A percentile compares a stretch with the other conserved stretches of the same genome.
These are phyloP conservation scores for Achlya flavicornis DNA, from an alignment of 2,888 invertebrate species.

Conservation along the genomic window DNA sequence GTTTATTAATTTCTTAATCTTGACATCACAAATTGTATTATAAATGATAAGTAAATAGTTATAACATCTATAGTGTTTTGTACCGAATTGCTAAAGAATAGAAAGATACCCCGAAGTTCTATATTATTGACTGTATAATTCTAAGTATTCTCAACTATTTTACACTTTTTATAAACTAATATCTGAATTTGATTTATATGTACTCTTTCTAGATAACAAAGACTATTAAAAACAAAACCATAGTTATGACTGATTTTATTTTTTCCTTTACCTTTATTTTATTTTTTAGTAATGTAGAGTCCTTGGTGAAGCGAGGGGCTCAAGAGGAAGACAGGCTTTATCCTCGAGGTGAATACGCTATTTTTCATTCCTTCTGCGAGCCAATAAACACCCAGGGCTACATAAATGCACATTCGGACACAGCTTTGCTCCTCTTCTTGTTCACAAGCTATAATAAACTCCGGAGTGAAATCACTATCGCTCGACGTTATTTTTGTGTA, in stretches of 20 bases:
- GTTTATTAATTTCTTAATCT: not conserved
- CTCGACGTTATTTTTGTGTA: no score
- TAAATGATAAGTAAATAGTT: not conserved
- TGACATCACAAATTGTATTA: constrained; percentile 7
- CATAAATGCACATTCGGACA: no score
- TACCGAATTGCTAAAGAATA: not conserved
- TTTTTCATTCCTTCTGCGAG: no score
- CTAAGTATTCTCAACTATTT: not conserved
- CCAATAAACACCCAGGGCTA: no score
- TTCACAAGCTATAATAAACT: no score
- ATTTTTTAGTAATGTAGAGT: no score
- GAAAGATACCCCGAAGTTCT: not conserved
- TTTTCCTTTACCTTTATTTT: not conserved
- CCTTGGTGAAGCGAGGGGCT: no score
- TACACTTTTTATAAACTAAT: not conserved
- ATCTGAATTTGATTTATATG: not conserved
- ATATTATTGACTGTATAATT: constrained; percentile 1
- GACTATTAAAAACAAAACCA: not conserved
- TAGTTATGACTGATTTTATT: not conserved
- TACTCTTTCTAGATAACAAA: not conserved
- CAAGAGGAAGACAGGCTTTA: no score
- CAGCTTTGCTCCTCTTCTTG: no score
- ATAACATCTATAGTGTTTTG: not conserved
- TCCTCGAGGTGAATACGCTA: no score
- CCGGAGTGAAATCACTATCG: no score